Percentiles rank a stretch among this genome's conserved stretches.
Evolutionary conservation across 2,888 invertebrate species (phyloP).

Genomic region (Limnephilus auricula): DNA sequence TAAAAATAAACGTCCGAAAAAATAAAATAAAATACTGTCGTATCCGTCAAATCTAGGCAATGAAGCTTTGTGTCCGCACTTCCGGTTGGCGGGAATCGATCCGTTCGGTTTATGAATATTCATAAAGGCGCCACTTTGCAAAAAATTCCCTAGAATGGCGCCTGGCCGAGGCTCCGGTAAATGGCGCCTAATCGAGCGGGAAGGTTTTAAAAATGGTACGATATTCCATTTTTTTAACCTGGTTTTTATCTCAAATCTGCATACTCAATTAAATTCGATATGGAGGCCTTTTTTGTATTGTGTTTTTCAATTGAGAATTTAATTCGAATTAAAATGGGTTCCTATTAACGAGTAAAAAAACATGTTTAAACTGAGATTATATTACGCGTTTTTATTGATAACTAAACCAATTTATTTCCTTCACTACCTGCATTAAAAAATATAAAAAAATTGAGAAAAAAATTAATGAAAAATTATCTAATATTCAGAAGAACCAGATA

Average conservation of each 20-base stretch:
- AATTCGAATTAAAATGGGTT: neutral
- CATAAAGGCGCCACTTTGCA: conserved; percentile 50
- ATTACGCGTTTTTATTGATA: neutral
- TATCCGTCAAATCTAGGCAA: neutral
- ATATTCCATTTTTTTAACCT: conserved; percentile 6
- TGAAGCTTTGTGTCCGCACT: neutral
- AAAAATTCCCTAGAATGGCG: conserved; percentile 38
- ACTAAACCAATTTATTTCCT: neutral
- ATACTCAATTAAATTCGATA: conserved; percentile 16
- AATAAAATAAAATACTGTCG: neutral
- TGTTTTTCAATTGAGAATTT: neutral
- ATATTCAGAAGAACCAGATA: neutral
- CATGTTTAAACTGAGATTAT: neutral
- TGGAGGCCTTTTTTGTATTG: neutral
- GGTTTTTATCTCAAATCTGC: conserved; percentile 32
- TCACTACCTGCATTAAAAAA: neutral
- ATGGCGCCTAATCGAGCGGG: conserved; percentile 29
- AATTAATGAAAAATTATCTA: neutral
- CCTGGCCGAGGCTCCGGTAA: conserved; percentile 22
- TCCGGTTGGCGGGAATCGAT: conserved; percentile 39
- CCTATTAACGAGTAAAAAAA: neutral
- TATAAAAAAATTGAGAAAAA: no score
- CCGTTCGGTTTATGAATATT: conserved; percentile 54
- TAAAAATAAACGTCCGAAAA: neutral
- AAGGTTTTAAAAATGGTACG: conserved; percentile 34